phyloP scores from a whole-genome alignment of 2,888 invertebrate species.

The Esperia sulphurella region DNA sequence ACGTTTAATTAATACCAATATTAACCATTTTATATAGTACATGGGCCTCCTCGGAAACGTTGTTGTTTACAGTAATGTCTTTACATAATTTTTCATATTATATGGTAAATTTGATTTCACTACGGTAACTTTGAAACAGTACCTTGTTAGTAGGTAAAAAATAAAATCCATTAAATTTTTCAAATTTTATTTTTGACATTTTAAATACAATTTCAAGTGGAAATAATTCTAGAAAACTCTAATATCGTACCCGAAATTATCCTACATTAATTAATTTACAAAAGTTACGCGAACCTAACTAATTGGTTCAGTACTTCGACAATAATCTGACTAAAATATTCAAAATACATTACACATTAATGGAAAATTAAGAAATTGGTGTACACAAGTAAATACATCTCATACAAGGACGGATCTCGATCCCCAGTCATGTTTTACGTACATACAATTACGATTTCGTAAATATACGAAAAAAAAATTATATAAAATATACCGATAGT shows the following conservation, averaged over 20 bases:
- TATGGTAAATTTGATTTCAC: too few species aligned
- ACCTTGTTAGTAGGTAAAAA: too few species aligned
- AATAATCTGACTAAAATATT: constrained; percentile 43
- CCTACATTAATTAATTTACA: constrained; percentile 55
- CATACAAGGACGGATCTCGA: constrained; percentile 35
- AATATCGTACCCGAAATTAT: constrained; percentile 33
- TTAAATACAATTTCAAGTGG: constrained; percentile 68
- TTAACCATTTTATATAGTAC: too few species aligned
- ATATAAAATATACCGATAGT: too few species aligned
- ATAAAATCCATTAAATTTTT: too few species aligned
- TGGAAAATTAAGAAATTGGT: constrained; percentile 22
- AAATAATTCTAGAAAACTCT: constrained; percentile 48
- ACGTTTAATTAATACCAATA: too few species aligned
- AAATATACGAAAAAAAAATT: constrained; percentile 1
- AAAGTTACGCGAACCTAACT: constrained; percentile 32
- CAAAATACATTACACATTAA: constrained; percentile 28
- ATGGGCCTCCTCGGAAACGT: too few species aligned
- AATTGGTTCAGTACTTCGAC: constrained; percentile 38
- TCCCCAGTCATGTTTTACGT: constrained; percentile 36
- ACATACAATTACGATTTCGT: constrained; percentile 28
- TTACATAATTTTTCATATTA: too few species aligned
- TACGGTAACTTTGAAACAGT: too few species aligned
- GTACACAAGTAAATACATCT: constrained; percentile 26
- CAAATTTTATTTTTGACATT: constrained; percentile 62
- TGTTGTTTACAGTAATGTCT: too few species aligned